Conservation (phyloP, 2,113 vertebrate species). For the Sylvietta virens region DNA sequence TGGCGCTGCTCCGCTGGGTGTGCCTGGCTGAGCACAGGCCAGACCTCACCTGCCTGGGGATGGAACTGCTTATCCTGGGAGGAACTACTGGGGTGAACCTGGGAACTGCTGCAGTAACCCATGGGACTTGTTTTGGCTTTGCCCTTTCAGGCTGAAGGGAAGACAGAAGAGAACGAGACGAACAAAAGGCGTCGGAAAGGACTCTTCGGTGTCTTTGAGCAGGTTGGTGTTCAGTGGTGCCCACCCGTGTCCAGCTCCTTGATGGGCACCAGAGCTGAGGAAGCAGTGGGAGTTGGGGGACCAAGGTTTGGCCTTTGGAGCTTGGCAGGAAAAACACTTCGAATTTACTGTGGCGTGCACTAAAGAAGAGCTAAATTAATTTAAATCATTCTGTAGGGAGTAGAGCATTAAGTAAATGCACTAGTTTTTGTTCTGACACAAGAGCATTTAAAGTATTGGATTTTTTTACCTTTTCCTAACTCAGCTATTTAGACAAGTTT, state of each 20-base stretch:
- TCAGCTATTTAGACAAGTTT: neutral
- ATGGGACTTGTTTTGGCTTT: neutral
- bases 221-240: slow-evolving; percentile 75
- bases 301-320: neutral
- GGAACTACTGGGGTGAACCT: neutral
- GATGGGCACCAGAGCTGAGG: neutral
- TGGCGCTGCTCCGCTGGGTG: neutral
- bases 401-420: neutral
- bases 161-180: slow-evolving; percentile 79
- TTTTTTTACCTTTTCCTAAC: neutral
- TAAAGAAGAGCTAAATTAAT: neutral
- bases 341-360: neutral
- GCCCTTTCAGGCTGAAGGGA: slow-evolving; percentile 80
- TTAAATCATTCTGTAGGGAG: neutral
- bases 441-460: neutral
- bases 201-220: slow-evolving; percentile 73
- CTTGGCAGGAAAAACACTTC: neutral
- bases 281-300: rapidly evolving
- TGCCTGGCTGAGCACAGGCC: neutral
- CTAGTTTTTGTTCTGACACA: neutral
- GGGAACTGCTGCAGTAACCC: neutral
- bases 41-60: neutral
- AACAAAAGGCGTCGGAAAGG: slow-evolving; percentile 88
- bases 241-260: neutral
- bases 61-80: neutral